A percentile compares a stretch with the other conserved stretches of the same genome.
Evolutionary conservation across 2,113 vertebrate genomes (phyloP).

Genomic region (Clupea harengus): DNA sequence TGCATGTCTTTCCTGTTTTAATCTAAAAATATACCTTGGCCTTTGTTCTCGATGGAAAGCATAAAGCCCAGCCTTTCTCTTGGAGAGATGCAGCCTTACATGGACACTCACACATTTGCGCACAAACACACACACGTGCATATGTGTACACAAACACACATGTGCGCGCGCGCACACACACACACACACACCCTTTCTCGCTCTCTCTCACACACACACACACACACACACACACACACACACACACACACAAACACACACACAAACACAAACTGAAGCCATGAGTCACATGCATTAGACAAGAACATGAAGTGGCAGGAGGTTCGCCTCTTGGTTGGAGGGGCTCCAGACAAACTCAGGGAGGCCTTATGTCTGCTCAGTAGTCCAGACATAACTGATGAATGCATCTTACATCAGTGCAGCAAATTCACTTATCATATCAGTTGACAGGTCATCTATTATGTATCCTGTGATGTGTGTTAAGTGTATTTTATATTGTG

Average conservation of each 20-base stretch:
- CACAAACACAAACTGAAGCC: background rate
- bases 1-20: background rate
- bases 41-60: background rate
- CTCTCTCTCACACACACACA: too few relatives aligned
- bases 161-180: background rate
- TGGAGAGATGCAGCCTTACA: background rate
- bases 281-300: conserved; percentile 1
- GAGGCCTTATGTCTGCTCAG: background rate
- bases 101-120: background rate
- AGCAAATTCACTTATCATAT: background rate
- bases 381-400: background rate
- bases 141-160: background rate
- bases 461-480: background rate
- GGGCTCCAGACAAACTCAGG: background rate
- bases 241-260: background rate
- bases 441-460: background rate
- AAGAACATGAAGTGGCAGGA: background rate
- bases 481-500: too few relatives aligned
- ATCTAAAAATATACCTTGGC: background rate
- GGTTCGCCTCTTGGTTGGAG: background rate
- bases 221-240: background rate
- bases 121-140: background rate
- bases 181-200: too few relatives aligned
- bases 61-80: background rate
- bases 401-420: background rate